A percentile compares a stretch with the other conserved stretches of the same genome.
phyloP scores from a whole-genome alignment of 2,113 vertebrate species.

The Promerops cafer region DNA sequence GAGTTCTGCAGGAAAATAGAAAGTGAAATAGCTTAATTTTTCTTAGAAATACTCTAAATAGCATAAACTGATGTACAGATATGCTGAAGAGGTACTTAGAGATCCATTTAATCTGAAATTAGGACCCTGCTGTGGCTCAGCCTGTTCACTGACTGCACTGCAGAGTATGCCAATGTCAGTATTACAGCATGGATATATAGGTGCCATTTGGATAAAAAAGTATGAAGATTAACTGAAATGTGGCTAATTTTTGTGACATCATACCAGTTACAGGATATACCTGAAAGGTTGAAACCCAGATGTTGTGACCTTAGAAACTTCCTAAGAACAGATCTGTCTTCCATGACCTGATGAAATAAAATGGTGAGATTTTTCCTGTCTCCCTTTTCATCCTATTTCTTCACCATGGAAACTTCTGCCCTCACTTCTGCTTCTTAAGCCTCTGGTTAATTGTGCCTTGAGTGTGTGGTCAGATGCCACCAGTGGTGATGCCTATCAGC shows the following conservation, averaged over 20 bases:
- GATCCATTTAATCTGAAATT: neutral
- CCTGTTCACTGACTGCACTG: neutral
- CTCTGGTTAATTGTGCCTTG: neutral
- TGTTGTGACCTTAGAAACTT: neutral
- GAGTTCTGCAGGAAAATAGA: neutral
- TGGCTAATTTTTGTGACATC: neutral
- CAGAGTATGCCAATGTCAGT: neutral
- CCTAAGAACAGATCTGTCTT: neutral
- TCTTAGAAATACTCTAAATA: neutral
- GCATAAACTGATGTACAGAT: neutral
- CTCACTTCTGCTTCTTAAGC: neutral
- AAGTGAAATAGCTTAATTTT: neutral
- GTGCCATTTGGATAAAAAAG: neutral
- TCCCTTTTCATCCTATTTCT: neutral
- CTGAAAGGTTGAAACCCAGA: neutral
- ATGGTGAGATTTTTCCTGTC: neutral
- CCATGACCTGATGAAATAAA: neutral
- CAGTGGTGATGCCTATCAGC: neutral
- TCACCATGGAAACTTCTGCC: neutral
- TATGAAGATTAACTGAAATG: neutral
- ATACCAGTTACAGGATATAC: neutral
- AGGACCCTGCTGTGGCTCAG: neutral
- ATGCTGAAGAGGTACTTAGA: neutral
- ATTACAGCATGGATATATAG: neutral
- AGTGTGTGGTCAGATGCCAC: neutral